Evolutionary conservation across 2,113 vertebrate species (phyloP).

Genomic region (Silurus meridionalis): DNA sequence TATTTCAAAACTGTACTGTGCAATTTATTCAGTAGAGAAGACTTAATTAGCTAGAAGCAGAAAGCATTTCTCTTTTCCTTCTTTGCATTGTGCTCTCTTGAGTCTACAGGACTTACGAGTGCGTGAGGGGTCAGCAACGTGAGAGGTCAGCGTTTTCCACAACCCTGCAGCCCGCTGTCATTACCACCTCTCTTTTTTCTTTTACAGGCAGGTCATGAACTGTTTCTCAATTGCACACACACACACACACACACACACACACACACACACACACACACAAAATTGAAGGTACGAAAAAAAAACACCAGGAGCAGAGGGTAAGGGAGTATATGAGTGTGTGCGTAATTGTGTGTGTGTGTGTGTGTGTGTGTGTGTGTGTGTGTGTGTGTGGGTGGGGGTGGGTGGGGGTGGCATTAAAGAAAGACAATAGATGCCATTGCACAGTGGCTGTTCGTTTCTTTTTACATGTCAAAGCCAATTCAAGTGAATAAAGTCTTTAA

Average conservation of each 20-base stretch:
- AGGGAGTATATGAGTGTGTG: neutral
- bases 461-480: neutral
- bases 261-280: neutral
- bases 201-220: constrained; percentile 60
- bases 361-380: neutral
- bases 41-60: constrained; percentile 9
- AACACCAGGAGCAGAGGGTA: neutral
- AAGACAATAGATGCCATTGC: neutral
- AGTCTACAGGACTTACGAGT: constrained; percentile 23
- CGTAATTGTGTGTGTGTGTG: neutral
- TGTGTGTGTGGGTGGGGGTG: neutral
- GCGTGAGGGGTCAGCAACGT: constrained; percentile 52
- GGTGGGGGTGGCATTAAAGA: neutral
- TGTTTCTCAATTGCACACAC: constrained; percentile 61
- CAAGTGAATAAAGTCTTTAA: neutral
- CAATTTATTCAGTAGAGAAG: neutral
- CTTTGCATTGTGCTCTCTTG: constrained; percentile 9
- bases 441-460: neutral
- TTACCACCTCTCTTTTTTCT: constrained; percentile 63
- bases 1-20: constrained; percentile 20
- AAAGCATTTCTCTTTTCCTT: constrained; percentile 12
- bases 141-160: constrained; percentile 67
- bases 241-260: neutral
- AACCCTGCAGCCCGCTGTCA: constrained; percentile 56
- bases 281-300: neutral